phyloP scores from a whole-genome alignment of 2,797 vertebrate species.

The Pseudochaenichthys georgianus region DNA sequence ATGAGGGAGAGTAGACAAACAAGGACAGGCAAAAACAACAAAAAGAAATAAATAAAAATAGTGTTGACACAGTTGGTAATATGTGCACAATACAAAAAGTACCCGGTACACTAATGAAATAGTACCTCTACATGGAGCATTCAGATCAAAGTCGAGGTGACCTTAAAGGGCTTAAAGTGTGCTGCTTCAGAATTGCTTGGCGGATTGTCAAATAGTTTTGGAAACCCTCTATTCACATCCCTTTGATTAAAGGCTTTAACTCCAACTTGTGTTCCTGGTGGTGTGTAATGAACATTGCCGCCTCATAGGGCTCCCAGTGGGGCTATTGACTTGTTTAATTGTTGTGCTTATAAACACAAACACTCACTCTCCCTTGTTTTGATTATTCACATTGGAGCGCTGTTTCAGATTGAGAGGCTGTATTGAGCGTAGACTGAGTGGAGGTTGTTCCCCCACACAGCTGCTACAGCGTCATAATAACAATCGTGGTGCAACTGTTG shows the following conservation, averaged over 20 bases:
- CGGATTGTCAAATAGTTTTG: background rate
- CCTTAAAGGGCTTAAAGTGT: background rate
- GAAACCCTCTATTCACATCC: background rate
- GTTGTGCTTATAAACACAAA: slow-evolving; percentile 18
- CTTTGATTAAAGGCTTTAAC: background rate
- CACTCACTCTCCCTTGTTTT: slow-evolving; percentile 18
- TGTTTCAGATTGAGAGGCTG: slow-evolving; percentile 14
- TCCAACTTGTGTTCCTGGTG: slow-evolving; percentile 4
- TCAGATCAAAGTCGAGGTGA: background rate
- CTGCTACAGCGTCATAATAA: slow-evolving; percentile 36
- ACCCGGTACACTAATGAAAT: background rate
- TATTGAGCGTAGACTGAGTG: slow-evolving; percentile 8
- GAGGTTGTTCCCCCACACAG: slow-evolving; percentile 23
- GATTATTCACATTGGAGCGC: slow-evolving; percentile 7
- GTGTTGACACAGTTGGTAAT: background rate
- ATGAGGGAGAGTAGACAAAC: no score
- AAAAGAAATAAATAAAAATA: no score
- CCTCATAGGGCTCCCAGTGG: background rate
- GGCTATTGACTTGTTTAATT: slow-evolving; percentile 1
- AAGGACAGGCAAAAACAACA: no score
- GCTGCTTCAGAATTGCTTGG: background rate
- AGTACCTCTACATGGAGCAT: background rate
- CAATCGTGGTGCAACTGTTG: slow-evolving; percentile 35
- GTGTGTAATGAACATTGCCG: background rate
- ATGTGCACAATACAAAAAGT: background rate